phyloP scores from a whole-genome alignment of 2,113 vertebrate genomes.

The Sphaerodactylus townsendi region DNA sequence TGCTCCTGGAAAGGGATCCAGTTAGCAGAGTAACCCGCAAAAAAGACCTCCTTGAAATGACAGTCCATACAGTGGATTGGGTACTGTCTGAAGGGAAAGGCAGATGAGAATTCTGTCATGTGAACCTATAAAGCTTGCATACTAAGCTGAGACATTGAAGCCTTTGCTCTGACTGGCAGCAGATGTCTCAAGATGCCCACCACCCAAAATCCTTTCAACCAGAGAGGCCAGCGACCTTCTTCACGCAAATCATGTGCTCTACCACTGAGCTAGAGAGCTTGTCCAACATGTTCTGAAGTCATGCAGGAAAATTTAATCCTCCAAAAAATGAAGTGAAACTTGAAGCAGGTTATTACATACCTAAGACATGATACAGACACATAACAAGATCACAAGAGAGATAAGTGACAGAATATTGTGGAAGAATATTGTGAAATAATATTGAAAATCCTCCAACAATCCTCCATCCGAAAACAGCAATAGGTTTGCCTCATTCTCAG shows the following conservation, averaged over 20 bases:
- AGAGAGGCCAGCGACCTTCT: neutral
- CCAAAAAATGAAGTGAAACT: neutral
- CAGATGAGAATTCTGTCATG: neutral
- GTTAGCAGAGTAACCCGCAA: conserved; percentile 30
- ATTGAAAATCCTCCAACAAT: neutral
- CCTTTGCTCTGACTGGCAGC: neutral
- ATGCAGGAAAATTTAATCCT: neutral
- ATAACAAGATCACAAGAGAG: neutral
- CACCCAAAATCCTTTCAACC: neutral
- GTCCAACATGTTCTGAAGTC: neutral
- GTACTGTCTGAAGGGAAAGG: neutral
- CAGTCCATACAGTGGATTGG: conserved; percentile 49
- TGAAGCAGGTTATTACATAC: neutral
- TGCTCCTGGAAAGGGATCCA: conserved; percentile 34
- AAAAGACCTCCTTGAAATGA: conserved; percentile 27
- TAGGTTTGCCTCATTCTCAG: accelerated
- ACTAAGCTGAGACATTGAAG: neutral
- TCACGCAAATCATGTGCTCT: neutral
- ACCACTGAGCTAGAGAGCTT: neutral
- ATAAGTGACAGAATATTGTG: accelerated
- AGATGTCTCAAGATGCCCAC: neutral
- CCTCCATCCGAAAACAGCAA: neutral
- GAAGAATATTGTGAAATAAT: neutral
- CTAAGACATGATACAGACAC: accelerated
- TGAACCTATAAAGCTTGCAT: neutral